Conservation (phyloP, 2,888 invertebrate species). For the Xestia rhomboidea region DNA sequence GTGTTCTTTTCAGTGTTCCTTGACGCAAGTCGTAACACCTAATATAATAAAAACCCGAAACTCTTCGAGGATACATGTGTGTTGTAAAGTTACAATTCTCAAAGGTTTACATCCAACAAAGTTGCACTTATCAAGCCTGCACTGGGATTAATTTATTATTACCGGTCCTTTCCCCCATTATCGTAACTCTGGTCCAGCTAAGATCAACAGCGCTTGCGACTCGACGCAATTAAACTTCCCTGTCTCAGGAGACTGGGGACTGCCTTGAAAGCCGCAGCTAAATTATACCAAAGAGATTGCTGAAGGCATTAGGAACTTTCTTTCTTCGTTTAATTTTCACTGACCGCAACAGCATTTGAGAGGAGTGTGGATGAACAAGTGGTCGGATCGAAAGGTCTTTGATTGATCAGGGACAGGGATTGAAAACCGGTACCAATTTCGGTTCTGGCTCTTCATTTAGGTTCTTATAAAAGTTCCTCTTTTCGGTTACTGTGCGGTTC, state of each 20-base stretch:
- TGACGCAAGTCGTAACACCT: no score
- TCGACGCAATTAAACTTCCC: constrained; percentile 45
- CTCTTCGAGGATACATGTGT: no score
- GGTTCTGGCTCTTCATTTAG: no score
- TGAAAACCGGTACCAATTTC: no score
- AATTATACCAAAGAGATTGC: constrained; percentile 30
- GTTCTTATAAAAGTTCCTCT: no score
- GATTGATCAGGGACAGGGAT: not conserved
- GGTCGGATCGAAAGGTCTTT: not conserved
- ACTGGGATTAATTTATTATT: constrained; percentile 26
- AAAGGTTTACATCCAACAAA: not conserved
- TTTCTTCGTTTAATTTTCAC: not conserved
- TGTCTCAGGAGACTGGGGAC: constrained; percentile 30
- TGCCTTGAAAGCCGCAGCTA: constrained; percentile 31
- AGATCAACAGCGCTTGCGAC: constrained; percentile 37
- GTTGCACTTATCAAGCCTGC: constrained; percentile 13
- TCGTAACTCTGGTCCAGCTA: constrained; percentile 32
- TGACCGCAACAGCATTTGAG: not conserved
- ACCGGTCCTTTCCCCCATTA: constrained; percentile 1
- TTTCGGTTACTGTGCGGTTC: no score
- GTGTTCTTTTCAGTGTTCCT: no score
- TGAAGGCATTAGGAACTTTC: constrained; percentile 17
- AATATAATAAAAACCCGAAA: no score
- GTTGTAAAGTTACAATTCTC: not conserved
- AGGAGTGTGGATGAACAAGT: not conserved